Evolutionary conservation across 2,888 invertebrate genomes (phyloP), one percentile per base, ranked within the genome.

Genomic region (Chalcosyrphus nemorum): DNA sequence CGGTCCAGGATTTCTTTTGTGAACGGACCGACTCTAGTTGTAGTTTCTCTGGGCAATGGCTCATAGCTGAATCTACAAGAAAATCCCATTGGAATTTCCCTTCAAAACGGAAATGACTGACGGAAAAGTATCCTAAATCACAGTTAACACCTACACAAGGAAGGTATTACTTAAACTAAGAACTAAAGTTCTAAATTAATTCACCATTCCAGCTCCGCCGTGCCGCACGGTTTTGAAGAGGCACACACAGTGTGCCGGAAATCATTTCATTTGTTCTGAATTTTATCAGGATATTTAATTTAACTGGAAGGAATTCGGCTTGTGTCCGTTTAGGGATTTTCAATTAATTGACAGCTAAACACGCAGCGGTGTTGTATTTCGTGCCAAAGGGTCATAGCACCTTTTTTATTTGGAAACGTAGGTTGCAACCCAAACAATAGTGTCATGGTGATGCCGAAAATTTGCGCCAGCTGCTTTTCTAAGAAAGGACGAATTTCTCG

Each of bases 251-350:
- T 29, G 13, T 27, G 19, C 38, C 65, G 65, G 71, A 77, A 81
- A 59, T 71, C 50, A 77, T 81, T 81, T 59, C 59, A 65, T 45
- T 77, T 81, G 71, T 65, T 52, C 56, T 71, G 47, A 71, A 81
- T 77, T 77, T 81, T 66, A 77, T 71, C 29, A n/a, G 21, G 65
- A 24, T 15, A 54, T 66, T 66, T 52, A 50, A 17, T 50, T 41
- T 29, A 15, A 7, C 19, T 15, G 21, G 61, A 41, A 13, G 35
- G 13, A 1, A 11, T 24, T 41, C n/a, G 13, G 6, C n/a, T 19
- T 29, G n/a, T 29, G 54, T 65, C 61, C 61, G 19, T 63, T 63
- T 63, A 52, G 24, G 52, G 38, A 27, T 27, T 38, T 38, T 27
- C 52, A 11, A 27, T 41, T 52, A 66, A 52, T 52, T 66, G 27